Evolutionary conservation across 64 coral and sea anemone genomes (phyloP).

Genomic region (Astreopora myriophthalma): DNA sequence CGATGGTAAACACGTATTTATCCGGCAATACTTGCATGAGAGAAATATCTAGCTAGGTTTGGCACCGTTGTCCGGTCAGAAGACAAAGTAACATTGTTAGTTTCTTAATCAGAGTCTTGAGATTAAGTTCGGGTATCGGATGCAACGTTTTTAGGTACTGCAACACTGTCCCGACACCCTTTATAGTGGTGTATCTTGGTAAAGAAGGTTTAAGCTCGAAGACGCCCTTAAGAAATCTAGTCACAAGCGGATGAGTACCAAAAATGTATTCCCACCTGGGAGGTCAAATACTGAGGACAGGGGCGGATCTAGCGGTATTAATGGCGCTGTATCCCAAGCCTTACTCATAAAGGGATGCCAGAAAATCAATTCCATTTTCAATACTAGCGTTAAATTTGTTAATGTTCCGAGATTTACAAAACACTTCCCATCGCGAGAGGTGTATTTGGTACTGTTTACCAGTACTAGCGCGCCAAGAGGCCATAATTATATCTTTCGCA

Average conservation of each 20-base stretch:
- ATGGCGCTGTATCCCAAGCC: conserved; percentile 56
- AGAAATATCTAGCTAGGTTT: too few relatives aligned
- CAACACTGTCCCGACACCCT: conserved; percentile 69
- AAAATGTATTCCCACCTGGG: conserved; percentile 19
- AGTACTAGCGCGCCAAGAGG: neutral
- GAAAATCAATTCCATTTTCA: conserved; percentile 23
- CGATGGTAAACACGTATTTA: too few relatives aligned
- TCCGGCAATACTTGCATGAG: too few relatives aligned
- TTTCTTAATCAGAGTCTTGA: conserved; percentile 50
- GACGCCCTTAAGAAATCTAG: conserved; percentile 62
- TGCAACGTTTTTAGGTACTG: conserved; percentile 27
- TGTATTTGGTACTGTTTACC: neutral
- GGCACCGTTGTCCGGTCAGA: conserved; percentile 31
- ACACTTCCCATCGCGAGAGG: neutral
- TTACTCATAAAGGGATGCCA: conserved; percentile 2
- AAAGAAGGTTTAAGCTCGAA: conserved; percentile 64
- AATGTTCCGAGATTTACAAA: neutral
- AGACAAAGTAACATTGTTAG: conserved; percentile 55
- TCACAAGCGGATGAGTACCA: conserved; percentile 63
- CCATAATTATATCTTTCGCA: conserved; percentile 17
- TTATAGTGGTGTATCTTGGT: conserved; percentile 51
- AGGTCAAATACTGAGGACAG: conserved; percentile 39
- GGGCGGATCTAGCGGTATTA: conserved; percentile 54
- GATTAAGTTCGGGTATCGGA: conserved; percentile 4
- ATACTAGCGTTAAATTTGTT: neutral